phyloP scores from a whole-genome alignment of 2,797 vertebrate species.

The Argya squamiceps region DNA sequence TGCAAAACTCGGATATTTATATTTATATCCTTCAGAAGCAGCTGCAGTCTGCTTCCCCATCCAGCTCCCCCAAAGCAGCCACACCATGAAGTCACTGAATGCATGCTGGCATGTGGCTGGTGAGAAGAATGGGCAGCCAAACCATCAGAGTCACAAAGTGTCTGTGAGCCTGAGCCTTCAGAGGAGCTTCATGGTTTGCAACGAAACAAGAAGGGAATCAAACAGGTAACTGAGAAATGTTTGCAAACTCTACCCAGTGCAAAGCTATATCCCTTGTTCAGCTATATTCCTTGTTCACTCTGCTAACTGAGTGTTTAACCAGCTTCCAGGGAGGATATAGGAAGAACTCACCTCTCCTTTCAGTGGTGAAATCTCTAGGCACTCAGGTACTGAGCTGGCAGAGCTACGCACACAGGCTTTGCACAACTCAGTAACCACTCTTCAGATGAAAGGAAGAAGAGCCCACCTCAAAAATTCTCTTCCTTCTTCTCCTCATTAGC shows the following conservation, averaged over 20 bases:
- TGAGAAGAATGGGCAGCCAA: background rate
- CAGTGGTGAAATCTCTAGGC: background rate
- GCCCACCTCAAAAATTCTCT: slow-evolving; percentile 27
- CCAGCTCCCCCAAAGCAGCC: slow-evolving; percentile 1
- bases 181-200: background rate
- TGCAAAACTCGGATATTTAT: slow-evolving; percentile 12
- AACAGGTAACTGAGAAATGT: background rate
- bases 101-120: background rate
- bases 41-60: slow-evolving; percentile 49
- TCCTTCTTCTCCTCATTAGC: slow-evolving; percentile 23
- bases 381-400: background rate
- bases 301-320: background rate
- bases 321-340: background rate
- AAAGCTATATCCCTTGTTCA: background rate
- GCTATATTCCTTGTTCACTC: background rate
- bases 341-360: slow-evolving; percentile 1
- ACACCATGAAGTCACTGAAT: background rate
- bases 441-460: slow-evolving; percentile 22
- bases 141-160: background rate
- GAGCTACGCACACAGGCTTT: background rate
- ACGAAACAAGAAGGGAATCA: background rate
- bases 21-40: slow-evolving; percentile 57
- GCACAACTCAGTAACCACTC: background rate
- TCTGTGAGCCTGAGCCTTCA: background rate
- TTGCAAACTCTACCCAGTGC: background rate